Conservation (phyloP, 1,140 invertebrate genomes). For the Pogonus chalceus region DNA sequence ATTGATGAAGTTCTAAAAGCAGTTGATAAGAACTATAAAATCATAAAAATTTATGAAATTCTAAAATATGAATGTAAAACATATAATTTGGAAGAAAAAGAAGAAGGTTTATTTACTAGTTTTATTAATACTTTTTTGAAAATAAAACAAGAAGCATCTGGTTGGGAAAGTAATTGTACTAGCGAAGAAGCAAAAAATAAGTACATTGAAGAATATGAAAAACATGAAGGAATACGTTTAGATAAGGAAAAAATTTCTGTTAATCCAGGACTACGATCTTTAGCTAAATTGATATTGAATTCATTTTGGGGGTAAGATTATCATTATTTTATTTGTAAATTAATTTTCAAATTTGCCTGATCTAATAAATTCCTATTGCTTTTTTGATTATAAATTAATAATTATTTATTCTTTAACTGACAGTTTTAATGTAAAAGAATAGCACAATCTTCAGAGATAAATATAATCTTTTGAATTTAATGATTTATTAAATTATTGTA, state of each 20-base stretch:
- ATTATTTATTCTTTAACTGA: no score
- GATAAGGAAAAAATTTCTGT: conserved; percentile 26
- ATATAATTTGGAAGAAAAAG: conserved; percentile 12
- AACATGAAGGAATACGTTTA: conserved; percentile 31
- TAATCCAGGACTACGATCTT: conserved; percentile 29
- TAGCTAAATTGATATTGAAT: conserved; percentile 31
- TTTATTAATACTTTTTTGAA: conserved; percentile 31
- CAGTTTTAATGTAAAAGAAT: no score
- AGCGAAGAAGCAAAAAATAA: conserved; percentile 21
- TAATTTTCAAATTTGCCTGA: no score
- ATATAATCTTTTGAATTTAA: no score
- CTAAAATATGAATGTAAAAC: conserved; percentile 29
- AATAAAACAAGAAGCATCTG: conserved; percentile 30
- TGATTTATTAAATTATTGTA: no score
- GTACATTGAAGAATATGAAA: conserved; percentile 30
- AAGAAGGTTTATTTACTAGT: conserved; percentile 23
- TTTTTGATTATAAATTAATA: no score
- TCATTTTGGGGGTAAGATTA: conserved; percentile 34
- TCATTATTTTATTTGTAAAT: no score
- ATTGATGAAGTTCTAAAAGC: conserved; percentile 32
- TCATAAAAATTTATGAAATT: conserved; percentile 32
- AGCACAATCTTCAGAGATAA: no score
- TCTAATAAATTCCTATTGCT: no score
- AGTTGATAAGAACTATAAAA: conserved; percentile 27
- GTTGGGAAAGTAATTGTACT: conserved; percentile 26